Conservation (phyloP, 2,888 invertebrate species). For the Molorchus minor region DNA sequence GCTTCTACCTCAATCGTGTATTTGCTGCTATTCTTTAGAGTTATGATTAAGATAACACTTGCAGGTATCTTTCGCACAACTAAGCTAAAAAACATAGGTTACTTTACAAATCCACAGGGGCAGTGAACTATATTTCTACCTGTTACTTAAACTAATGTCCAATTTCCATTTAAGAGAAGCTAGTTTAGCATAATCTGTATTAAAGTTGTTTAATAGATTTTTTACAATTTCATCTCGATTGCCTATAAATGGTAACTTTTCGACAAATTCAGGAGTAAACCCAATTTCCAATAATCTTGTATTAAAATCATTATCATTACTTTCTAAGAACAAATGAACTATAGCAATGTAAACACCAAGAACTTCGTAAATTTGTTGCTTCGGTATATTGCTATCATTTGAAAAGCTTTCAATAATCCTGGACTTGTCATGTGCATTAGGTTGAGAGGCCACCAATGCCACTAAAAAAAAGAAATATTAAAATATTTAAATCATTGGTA, state of each 20-base stretch:
- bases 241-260: slow-evolving; percentile 49
- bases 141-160: slow-evolving; percentile 57
- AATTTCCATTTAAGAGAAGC: slow-evolving; percentile 53
- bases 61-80: slow-evolving; percentile 51
- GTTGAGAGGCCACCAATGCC: slow-evolving; percentile 45
- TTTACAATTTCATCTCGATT: slow-evolving; percentile 45
- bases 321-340: slow-evolving; percentile 44
- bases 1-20: slow-evolving; percentile 52
- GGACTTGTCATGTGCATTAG: slow-evolving; percentile 42
- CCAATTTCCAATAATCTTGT: slow-evolving; percentile 47
- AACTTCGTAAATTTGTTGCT: slow-evolving; percentile 45
- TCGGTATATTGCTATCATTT: slow-evolving; percentile 42
- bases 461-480: slow-evolving; percentile 43
- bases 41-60: slow-evolving; percentile 51
- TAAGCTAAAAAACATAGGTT: slow-evolving; percentile 43
- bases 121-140: slow-evolving; percentile 42
- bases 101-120: slow-evolving; percentile 15
- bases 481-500: slow-evolving; percentile 13
- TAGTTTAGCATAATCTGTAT: slow-evolving; percentile 41
- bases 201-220: slow-evolving; percentile 41
- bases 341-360: slow-evolving; percentile 48
- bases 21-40: slow-evolving; percentile 49
- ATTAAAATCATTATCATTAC: slow-evolving; percentile 50
- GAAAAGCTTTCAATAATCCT: slow-evolving; percentile 47
- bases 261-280: slow-evolving; percentile 51